phyloP scores from a whole-genome alignment of 2,113 vertebrate genomes.

The Lasiurus borealis region DNA sequence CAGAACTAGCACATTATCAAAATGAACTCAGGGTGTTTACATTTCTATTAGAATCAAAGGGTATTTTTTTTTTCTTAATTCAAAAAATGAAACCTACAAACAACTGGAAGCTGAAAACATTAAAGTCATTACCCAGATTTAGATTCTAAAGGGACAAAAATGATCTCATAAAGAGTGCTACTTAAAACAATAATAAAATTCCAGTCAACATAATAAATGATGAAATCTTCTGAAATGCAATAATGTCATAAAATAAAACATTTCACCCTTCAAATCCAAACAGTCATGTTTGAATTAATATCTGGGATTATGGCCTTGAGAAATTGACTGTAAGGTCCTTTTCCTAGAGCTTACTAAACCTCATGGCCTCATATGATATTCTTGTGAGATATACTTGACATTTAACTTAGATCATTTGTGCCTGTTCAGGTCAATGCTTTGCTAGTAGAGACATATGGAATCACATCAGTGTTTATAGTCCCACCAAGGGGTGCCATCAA shows the following conservation, averaged over 20 bases:
- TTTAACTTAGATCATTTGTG: background rate
- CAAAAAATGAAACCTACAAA: conserved; percentile 53
- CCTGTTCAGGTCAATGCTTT: background rate
- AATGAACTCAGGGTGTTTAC: conserved; percentile 65
- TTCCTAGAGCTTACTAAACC: conserved; percentile 14
- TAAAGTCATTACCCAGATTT: conserved; percentile 58
- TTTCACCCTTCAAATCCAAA: conserved; percentile 33
- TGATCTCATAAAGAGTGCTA: conserved; percentile 58
- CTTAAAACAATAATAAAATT: conserved; percentile 70
- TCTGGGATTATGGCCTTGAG: conserved; percentile 13
- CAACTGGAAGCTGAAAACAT: conserved; percentile 60
- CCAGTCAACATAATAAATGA: conserved; percentile 59
- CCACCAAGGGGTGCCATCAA: background rate
- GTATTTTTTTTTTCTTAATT: background rate
- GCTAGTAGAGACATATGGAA: background rate
- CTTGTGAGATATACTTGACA: background rate
- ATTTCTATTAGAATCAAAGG: conserved; percentile 51
- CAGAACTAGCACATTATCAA: conserved; percentile 48
- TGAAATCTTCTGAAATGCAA: conserved; percentile 53
- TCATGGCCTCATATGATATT: background rate
- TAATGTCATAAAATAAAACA: conserved; percentile 51
- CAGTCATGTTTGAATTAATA: conserved; percentile 50
- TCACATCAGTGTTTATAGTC: background rate
- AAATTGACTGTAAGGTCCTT: conserved; percentile 19
- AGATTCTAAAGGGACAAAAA: conserved; percentile 65